Conservation (phyloP, 2,113 vertebrate species). For the Laticauda laticaudata region DNA sequence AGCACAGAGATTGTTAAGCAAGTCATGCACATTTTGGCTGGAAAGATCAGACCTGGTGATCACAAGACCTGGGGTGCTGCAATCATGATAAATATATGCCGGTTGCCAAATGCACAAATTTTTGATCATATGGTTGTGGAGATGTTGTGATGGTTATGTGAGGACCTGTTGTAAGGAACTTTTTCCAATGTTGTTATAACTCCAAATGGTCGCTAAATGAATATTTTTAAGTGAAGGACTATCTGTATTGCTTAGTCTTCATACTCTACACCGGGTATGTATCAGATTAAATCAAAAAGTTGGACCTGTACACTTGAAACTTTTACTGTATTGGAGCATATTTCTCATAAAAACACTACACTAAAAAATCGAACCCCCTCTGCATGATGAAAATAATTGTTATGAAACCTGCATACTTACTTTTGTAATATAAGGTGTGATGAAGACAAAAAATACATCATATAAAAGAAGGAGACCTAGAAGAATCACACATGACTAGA, state of each 20-base stretch:
- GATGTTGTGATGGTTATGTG: no score
- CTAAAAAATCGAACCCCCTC: not conserved
- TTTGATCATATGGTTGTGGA: not conserved
- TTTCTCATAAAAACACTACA: not conserved
- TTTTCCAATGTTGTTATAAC: not conserved
- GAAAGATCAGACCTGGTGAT: not conserved
- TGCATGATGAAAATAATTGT: not conserved
- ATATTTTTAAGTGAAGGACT: not conserved
- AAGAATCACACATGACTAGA: slow-evolving; percentile 92
- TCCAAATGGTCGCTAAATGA: not conserved
- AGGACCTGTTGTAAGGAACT: not conserved
- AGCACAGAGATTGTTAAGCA: not conserved
- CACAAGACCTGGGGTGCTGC: not conserved
- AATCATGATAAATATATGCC: not conserved
- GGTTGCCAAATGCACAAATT: not conserved
- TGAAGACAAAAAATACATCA: slow-evolving; percentile 98
- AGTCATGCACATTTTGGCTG: not conserved
- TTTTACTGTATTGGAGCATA: not conserved
- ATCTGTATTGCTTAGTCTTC: not conserved
- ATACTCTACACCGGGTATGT: not conserved
- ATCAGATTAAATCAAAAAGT: not conserved
- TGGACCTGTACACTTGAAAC: not conserved
- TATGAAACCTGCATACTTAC: slow-evolving; percentile 67
- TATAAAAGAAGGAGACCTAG: slow-evolving; percentile 91
- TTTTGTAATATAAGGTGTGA: slow-evolving; percentile 95